Conservation (phyloP, 2,797 vertebrate species). For the Pachyuromys duprasi region DNA sequence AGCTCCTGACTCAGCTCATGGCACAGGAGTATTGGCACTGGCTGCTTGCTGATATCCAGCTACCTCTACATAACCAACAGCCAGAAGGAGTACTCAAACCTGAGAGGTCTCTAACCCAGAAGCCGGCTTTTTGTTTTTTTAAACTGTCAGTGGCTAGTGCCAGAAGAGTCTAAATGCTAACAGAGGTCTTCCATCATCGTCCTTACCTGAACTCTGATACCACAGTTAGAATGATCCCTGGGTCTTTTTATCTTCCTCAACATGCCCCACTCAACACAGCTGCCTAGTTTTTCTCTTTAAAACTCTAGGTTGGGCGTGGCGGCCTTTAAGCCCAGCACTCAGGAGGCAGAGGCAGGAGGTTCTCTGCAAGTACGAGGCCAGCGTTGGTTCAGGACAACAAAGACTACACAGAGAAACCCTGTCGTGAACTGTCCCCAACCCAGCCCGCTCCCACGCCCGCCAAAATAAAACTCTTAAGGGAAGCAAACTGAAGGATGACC, state of each 20-base stretch:
- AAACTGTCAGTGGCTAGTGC: neutral
- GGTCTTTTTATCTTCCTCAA: neutral
- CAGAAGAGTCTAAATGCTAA: neutral
- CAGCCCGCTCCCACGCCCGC: too few relatives aligned
- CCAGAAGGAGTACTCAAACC: neutral
- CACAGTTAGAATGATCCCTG: neutral
- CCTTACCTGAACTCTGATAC: neutral
- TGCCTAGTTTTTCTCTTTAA: neutral
- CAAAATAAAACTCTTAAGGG: neutral
- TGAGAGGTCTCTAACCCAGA: neutral
- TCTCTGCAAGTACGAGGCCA: neutral
- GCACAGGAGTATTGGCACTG: neutral
- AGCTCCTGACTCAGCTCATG: neutral
- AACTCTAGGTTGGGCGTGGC: neutral
- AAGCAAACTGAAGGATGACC: neutral
- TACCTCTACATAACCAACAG: neutral
- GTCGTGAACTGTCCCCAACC: too few relatives aligned
- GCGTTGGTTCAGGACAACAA: neutral
- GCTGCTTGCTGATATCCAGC: neutral
- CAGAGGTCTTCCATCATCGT: neutral
- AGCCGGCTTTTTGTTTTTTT: neutral
- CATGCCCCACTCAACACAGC: neutral
- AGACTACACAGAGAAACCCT: neutral
- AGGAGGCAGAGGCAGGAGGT: neutral
- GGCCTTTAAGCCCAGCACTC: neutral